Conservation (phyloP, 2,797 vertebrate genomes). For the Muraenolepis orangiensis region DNA sequence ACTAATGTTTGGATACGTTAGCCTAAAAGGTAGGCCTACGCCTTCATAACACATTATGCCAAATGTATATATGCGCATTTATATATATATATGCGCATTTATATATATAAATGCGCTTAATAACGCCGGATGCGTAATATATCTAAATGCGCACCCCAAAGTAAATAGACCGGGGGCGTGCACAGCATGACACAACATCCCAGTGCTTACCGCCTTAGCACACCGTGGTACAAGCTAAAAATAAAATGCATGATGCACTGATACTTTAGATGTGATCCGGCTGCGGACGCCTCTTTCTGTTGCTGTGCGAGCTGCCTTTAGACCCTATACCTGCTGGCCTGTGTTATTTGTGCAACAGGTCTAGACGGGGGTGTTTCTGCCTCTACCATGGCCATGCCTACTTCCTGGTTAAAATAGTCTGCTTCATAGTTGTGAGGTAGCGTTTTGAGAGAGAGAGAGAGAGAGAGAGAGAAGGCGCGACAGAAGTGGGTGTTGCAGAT, state of each 20-base stretch:
- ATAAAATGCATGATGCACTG: neutral
- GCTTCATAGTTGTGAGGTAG: slow-evolving; percentile 28
- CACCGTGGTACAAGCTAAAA: neutral
- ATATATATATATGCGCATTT: too few species aligned
- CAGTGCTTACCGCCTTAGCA: neutral
- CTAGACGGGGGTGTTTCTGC: slow-evolving; percentile 23
- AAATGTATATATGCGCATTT: too few species aligned
- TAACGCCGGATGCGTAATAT: too few species aligned
- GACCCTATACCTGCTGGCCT: neutral
- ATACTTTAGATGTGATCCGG: neutral
- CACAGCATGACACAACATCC: neutral
- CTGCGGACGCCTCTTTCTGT: neutral
- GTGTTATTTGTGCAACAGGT: neutral
- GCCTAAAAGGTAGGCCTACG: too few species aligned
- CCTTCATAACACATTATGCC: too few species aligned
- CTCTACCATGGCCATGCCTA: slow-evolving; percentile 41
- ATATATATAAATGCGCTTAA: too few species aligned
- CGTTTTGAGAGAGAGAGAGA: neutral
- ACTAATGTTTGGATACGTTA: too few species aligned
- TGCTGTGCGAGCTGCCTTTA: neutral
- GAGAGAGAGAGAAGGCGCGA: neutral
- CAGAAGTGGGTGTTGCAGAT: neutral
- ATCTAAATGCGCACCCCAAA: neutral
- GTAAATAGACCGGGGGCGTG: neutral
- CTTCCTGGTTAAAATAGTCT: slow-evolving; percentile 63